A percentile compares a stretch with the other conserved stretches of the same genome.
phyloP scores from a whole-genome alignment of 2,797 vertebrate species.

The Dermochelys coriacea region DNA sequence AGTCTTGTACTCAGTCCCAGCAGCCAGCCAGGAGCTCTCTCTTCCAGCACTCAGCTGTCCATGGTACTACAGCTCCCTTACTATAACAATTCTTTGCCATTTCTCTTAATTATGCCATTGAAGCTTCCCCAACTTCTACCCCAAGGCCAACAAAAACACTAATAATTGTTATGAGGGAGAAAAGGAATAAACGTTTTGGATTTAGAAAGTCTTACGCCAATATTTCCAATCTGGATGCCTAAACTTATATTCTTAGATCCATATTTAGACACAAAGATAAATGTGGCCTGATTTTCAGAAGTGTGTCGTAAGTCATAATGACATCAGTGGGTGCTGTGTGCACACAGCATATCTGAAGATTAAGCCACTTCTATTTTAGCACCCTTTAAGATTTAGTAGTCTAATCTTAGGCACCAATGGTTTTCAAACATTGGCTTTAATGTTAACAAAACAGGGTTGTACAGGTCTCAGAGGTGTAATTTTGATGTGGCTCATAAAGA shows the following conservation, averaged over 20 bases:
- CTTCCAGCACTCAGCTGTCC: too few relatives aligned
- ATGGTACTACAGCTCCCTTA: too few relatives aligned
- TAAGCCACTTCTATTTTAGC: not conserved
- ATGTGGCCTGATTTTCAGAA: not conserved
- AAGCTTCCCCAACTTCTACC: not conserved
- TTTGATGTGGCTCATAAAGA: fast-evolving
- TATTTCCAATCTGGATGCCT: not conserved
- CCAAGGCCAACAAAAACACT: not conserved
- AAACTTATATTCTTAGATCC: not conserved
- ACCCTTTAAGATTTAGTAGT: fast-evolving
- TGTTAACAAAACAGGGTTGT: fast-evolving
- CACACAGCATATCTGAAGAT: not conserved
- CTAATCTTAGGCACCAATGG: fast-evolving
- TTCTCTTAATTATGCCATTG: not conserved
- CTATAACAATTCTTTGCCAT: not conserved
- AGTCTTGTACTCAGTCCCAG: too few relatives aligned
- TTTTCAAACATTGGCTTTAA: not conserved
- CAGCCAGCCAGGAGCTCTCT: too few relatives aligned
- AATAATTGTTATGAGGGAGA: too few relatives aligned
- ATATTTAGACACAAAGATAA: fast-evolving
- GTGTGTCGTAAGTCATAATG: fast-evolving
- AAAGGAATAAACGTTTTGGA: not conserved
- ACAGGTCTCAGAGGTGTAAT: not conserved
- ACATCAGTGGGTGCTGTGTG: fast-evolving
- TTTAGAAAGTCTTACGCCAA: not conserved